Base-by-base conservation (phyloP, 2,797 vertebrate species). In the Gambelia wislizenii region DNA sequence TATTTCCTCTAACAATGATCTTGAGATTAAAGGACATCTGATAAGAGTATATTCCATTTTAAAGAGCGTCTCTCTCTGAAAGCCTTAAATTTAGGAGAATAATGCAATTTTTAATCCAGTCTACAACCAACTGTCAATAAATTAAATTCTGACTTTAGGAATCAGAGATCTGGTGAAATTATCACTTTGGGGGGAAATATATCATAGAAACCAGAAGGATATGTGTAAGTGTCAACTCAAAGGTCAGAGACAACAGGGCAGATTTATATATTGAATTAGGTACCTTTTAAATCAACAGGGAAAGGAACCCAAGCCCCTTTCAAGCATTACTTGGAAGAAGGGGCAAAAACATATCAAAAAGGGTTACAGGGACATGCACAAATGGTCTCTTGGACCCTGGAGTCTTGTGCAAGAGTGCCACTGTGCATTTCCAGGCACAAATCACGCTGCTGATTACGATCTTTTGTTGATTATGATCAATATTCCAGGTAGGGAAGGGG, bases 11-110 rank as follows among this genome's bases (percentile, higher is more conserved):
- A 83, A 90, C 25, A 56, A 22, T 89, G 52, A 56, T 74, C 9
- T 74, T 20, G 14, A 85, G 67, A 89, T 85, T 80, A 89, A 85
- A 85, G 83, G 56, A 61, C 42, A 56, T 44, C 12, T 59, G 75
- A 79, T 79, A 78, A 89, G 39, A 84, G 8, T 47, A 59, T 6
- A 61, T 74, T 80, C 76, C 52, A 61, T 80, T 70, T 85, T 80
- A 79, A 61, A 79, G 33, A 85, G n/a, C 42, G 22, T 39, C 56
- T 80, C 14, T 80, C 27, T 54, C 33, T 64, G 61, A 87, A 87
- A 82, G 20, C 39, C 39, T 72, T 82, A 30, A 39, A 52, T 76
- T 88, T 85, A 72, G 33, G 33, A 59, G 42, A 78, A 70, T 36
- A 85, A 33, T 72, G 20, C 5, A 20, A 69, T 25, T 79, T 39